phyloP scores from a whole-genome alignment of 2,797 vertebrate species.

The Platyrinchus mystaceus region DNA sequence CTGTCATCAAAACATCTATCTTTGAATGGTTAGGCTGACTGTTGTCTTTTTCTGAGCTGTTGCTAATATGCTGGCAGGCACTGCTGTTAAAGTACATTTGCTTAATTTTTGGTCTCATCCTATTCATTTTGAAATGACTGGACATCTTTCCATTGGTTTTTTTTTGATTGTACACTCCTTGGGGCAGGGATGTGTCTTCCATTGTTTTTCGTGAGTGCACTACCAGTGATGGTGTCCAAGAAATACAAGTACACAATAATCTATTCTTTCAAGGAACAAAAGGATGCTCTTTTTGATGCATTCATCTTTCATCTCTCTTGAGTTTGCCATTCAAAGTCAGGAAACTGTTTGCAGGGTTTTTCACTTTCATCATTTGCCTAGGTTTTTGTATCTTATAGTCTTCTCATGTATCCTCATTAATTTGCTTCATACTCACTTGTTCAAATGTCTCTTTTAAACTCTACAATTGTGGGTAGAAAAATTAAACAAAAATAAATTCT shows the following conservation, averaged over 20 bases:
- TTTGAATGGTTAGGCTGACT: background rate
- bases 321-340: slow-evolving; percentile 16
- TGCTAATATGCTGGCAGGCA: background rate
- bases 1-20: slow-evolving; percentile 36
- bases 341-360: background rate
- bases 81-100: background rate
- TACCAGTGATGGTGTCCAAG: background rate
- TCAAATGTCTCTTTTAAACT: background rate
- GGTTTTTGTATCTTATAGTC: background rate
- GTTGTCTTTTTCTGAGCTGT: slow-evolving; percentile 3
- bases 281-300: slow-evolving; percentile 29
- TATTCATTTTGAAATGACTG: background rate
- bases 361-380: background rate
- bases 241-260: slow-evolving; percentile 52
- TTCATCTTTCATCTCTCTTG: slow-evolving; percentile 39
- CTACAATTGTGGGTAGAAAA: background rate
- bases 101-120: background rate
- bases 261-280: slow-evolving; percentile 59
- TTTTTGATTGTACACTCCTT: background rate
- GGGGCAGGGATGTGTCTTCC: slow-evolving; percentile 7
- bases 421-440: background rate
- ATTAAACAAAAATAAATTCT: background rate
- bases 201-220: slow-evolving; percentile 25
- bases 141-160: background rate
- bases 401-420: background rate